These are phyloP conservation scores for Aulostomus chinensis DNA, from an alignment of 2,797 vertebrate genomes.

Conservation along the genomic window DNA sequence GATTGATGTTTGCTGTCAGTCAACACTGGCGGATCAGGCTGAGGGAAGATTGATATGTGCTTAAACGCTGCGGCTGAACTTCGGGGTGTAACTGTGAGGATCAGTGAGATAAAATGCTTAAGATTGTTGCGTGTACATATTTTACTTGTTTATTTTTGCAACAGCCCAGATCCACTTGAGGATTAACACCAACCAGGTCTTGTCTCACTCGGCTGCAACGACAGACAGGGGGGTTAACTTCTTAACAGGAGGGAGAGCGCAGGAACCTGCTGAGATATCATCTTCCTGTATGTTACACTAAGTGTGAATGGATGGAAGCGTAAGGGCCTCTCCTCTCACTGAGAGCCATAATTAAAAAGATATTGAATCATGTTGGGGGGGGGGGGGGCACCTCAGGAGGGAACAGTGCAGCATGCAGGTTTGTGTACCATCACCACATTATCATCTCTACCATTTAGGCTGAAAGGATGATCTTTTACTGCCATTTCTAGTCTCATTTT, in stretches of 20 bases:
- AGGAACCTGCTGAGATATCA: slow-evolving; percentile 31
- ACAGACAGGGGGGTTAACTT: no score
- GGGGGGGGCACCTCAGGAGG: slow-evolving; percentile 26
- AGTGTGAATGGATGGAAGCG: slow-evolving; percentile 22
- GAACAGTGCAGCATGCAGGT: no score
- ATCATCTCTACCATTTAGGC: slow-evolving; percentile 22
- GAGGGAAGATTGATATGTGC: slow-evolving; percentile 5
- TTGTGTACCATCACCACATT: slow-evolving; percentile 29
- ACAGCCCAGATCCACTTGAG: not conserved
- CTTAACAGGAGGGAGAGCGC: slow-evolving; percentile 2
- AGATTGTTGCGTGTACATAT: slow-evolving; percentile 4
- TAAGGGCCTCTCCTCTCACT: slow-evolving; percentile 24
- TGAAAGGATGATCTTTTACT: slow-evolving; percentile 15
- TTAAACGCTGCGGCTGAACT: slow-evolving; percentile 10
- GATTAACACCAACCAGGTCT: slow-evolving; percentile 15
- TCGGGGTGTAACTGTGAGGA: not conserved
- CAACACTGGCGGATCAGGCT: slow-evolving; percentile 18
- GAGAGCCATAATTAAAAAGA: slow-evolving; percentile 54
- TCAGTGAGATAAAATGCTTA: not conserved
- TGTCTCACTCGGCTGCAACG: no score
- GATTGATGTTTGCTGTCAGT: slow-evolving; percentile 27
- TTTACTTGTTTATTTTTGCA: slow-evolving; percentile 10
- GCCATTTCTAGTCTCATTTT: slow-evolving; percentile 32
- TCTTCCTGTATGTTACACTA: slow-evolving; percentile 40
- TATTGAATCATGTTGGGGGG: slow-evolving; percentile 39